Evolutionary conservation across 2,888 invertebrate genomes (phyloP), one percentile per base, ranked within the genome.

Genomic region (Drosophila monieri): DNA sequence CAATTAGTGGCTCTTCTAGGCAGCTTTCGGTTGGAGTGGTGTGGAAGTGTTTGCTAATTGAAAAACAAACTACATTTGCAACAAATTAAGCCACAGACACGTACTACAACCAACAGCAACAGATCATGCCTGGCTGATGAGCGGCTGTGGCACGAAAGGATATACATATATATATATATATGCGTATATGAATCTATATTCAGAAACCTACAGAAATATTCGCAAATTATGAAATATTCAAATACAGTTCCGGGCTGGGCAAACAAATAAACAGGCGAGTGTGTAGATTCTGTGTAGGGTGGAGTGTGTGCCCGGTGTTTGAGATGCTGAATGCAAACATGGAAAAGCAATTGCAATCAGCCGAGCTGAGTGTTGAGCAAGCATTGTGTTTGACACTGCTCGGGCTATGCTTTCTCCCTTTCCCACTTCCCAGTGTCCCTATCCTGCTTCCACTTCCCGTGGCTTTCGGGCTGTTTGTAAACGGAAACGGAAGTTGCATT

Each of bases 351-450:
- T 86, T 64, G 72, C 71, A 72, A 72, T 72, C 72, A 64, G 52
- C 65, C 74, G 77, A 84, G 70, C 66, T 59, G 76, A 81, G 81
- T 81, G 81, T 78, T 81, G 73, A 78, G 85, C 86, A 86, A 86
- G 86, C 74, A 80, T 86, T 86, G 84, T 86, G 86, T 49, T 78
- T 81, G 81, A 80, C 81, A 86, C 79, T 78, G 67, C 75, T 35
- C 30, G 37, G 52, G 52, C 35, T n/a, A 18, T 64, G 27, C 64
- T 9, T 6, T 18, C 6, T 32, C 46, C 30, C 9, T 6, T 30
- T 27, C 12, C 37, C 43, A 43, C 43, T 3, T 14, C 0, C 37
- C 4, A 4, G 14, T 10, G 9, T 9, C 27, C 30, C 2, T 10
- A 10, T 15, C 14, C 39, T 18, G 14, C 43, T 32, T 30, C 21